These are phyloP conservation scores for Trichosurus vulpecula DNA, from an alignment of 2,797 vertebrate species.

Conservation along the genomic window DNA sequence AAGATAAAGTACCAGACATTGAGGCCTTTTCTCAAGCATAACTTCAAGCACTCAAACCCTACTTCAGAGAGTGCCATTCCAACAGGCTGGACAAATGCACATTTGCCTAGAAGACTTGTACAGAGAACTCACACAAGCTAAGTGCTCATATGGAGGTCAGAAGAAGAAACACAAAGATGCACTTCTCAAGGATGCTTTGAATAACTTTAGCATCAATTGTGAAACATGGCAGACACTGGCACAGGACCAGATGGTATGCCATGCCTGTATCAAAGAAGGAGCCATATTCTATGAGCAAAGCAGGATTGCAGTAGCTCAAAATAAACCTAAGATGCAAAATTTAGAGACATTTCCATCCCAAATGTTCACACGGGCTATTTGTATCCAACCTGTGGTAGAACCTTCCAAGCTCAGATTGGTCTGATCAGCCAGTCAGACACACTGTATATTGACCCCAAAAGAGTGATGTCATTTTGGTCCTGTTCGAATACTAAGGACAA, in stretches of 20 bases:
- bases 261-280: too few relatives aligned
- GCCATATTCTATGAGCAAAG: not conserved
- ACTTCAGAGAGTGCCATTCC: not conserved
- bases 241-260: not conserved
- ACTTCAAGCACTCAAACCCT: not conserved
- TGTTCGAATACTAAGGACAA: not conserved
- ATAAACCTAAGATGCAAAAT: not conserved
- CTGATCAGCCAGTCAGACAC: not conserved
- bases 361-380: not conserved
- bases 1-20: not conserved
- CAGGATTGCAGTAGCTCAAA: not conserved
- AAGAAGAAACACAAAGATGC: not conserved
- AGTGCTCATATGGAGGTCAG: not conserved
- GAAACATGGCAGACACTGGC: not conserved
- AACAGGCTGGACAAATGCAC: not conserved
- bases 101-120: not conserved
- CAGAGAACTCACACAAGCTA: not conserved
- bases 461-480: not conserved
- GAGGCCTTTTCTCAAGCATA: not conserved
- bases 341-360: not conserved
- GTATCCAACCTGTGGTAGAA: not conserved
- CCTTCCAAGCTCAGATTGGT: not conserved
- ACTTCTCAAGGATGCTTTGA: not conserved
- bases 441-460: not conserved
- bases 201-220: not conserved